Percentiles rank a stretch among this genome's conserved stretches.
These are phyloP conservation scores for Hirtodrosophila duncani DNA, from an alignment of 2,888 invertebrate species.

Conservation along the genomic window DNA sequence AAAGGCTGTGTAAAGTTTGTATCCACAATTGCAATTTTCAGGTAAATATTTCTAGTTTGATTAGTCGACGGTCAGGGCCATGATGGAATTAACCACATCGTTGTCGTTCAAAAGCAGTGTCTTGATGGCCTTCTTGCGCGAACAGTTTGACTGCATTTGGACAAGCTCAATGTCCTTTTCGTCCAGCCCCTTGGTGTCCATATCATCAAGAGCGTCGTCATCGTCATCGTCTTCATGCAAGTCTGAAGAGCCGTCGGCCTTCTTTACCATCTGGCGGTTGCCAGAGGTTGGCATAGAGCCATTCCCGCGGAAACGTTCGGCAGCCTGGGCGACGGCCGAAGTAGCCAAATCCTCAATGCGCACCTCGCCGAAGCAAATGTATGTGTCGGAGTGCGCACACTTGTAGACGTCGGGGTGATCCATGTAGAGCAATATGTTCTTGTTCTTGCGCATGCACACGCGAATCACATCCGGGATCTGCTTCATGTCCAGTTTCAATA, in stretches of 20 bases:
- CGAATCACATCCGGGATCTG: constrained; percentile 41
- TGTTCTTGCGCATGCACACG: constrained; percentile 50
- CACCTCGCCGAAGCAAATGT: constrained; percentile 48
- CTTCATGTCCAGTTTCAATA: constrained; percentile 46
- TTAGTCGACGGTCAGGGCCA: constrained; percentile 43
- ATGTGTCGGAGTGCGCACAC: constrained; percentile 32
- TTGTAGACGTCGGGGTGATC: constrained; percentile 51
- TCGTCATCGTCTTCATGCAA: not conserved
- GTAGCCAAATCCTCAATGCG: constrained; percentile 39
- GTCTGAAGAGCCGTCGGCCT: not conserved
- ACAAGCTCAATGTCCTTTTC: constrained; percentile 54
- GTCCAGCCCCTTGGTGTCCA: constrained; percentile 22
- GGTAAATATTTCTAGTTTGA: not conserved
- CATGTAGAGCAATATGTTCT: constrained; percentile 44
- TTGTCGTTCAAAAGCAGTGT: constrained; percentile 38
- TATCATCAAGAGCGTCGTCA: constrained; percentile 5
- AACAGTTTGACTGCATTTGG: constrained; percentile 46
- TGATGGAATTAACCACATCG: constrained; percentile 63
- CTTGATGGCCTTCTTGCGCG: constrained; percentile 42
- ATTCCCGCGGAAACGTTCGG: constrained; percentile 40
- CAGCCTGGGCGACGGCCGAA: constrained; percentile 38
- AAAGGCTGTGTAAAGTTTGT: no score
- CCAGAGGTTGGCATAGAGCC: constrained; percentile 3
- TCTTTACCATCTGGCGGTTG: not conserved
- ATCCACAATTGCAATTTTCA: not conserved